Conservation (phyloP, 2,113 vertebrate genomes). For the Scophthalmus maximus region DNA sequence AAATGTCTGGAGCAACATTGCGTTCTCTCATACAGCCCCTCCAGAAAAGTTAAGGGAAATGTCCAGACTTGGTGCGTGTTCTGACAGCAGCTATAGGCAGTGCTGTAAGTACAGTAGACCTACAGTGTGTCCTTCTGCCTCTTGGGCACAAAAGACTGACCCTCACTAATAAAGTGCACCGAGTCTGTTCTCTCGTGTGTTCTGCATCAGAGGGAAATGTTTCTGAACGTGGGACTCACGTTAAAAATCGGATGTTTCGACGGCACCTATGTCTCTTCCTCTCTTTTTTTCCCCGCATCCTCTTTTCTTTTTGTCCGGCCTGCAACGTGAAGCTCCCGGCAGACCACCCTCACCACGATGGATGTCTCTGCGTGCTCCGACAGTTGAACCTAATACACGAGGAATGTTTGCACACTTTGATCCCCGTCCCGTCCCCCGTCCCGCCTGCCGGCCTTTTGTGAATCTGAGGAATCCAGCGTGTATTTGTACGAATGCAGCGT, state of each 20-base stretch:
- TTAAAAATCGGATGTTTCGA: background rate
- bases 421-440: constrained; percentile 25
- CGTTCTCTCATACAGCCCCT: no score
- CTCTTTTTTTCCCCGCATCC: background rate
- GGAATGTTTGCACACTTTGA: constrained; percentile 67
- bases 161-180: no score
- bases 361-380: constrained; percentile 56
- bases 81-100: no score
- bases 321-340: constrained; percentile 36
- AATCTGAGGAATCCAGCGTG: constrained; percentile 59
- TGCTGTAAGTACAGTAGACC: background rate
- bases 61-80: no score
- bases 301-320: background rate
- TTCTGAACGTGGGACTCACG: background rate
- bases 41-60: no score
- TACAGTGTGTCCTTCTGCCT: no score
- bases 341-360: constrained; percentile 59
- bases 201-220: constrained; percentile 4
- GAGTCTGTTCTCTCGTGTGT: no score
- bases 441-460: constrained; percentile 30
- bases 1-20: no score
- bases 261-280: background rate
- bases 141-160: no score
- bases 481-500: constrained; percentile 57
- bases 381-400: constrained; percentile 64